Evolutionary conservation across 2,797 vertebrate genomes (phyloP), one percentile per base, ranked within the genome.

Genomic region (Clarias platycephalus): DNA sequence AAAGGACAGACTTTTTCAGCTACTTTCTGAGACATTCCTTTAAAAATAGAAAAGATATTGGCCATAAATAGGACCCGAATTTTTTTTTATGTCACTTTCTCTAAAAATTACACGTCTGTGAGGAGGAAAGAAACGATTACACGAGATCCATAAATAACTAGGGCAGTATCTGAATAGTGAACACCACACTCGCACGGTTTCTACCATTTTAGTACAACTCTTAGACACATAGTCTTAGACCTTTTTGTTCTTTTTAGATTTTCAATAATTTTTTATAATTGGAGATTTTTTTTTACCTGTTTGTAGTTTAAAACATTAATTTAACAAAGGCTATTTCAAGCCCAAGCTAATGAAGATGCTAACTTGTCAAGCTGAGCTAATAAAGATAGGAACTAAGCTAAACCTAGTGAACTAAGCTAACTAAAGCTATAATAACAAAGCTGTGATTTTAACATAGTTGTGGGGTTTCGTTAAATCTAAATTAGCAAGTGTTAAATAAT

Each of bases 1-100:
- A 91, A 86, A 85, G 12, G 49, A 81, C 85, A 72, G 88, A 28
- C 70, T 86, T 80, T 77, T 84, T 37, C 72, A 58, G 8, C 57
- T 44, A 26, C 26, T 16, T 49, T 85, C 72, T 75, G 31, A 81
- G 74, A 77, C 74, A 63, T 71, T 67, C 53, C 67, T 83, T 74
- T 84, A 0, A 84, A 84, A 87, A 84, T 70, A 84, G 82, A 77
- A 86, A 84, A 68, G 64, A 82, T 83, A 83, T 44, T 74, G 66
- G 31, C 58, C 74, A 82, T 63, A 74, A 85, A 85, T 84, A 82
- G 82, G 63, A 53, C 5, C 13, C 3, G 72, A 63, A 84, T 20
- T 64, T 77, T 81, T 57, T 70, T 68, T 70, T 55, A 60, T 60
- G 26, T 16, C 26, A 77, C 20, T 62, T n/a, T 28, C 15, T 49